These are phyloP conservation scores for Dioctria linearis DNA, from an alignment of 2,888 invertebrate species.

Conservation along the genomic window DNA sequence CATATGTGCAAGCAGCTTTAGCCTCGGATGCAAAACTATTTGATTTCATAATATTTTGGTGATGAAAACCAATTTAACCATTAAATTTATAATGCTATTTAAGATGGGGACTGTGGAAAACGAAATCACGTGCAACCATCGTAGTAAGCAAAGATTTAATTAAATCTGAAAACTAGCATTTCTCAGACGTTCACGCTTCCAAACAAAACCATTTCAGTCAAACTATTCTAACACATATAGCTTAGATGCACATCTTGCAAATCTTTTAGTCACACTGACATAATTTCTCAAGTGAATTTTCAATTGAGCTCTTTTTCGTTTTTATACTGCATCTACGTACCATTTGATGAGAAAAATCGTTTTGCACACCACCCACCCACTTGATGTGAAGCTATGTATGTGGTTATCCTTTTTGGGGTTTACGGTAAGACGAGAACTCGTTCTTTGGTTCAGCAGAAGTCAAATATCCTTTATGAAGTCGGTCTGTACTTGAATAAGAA, in stretches of 20 bases:
- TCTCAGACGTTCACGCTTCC: no score
- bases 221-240: neutral
- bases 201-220: neutral
- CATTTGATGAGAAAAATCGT: neutral
- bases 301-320: neutral
- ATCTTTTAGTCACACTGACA: neutral
- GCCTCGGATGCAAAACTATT: no score
- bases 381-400: neutral
- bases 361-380: neutral
- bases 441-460: neutral
- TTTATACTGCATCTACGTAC: neutral
- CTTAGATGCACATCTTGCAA: neutral
- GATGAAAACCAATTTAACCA: no score
- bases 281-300: neutral
- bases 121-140: no score
- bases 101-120: no score
- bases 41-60: no score
- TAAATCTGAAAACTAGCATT: no score
- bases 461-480: neutral
- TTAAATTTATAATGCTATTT: no score
- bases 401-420: neutral
- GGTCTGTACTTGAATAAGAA: neutral
- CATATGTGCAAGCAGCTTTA: no score
- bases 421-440: neutral
- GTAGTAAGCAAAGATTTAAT: no score